These are phyloP conservation scores for Trogon surrucura DNA, from an alignment of 2,113 vertebrate species.

Conservation along the genomic window DNA sequence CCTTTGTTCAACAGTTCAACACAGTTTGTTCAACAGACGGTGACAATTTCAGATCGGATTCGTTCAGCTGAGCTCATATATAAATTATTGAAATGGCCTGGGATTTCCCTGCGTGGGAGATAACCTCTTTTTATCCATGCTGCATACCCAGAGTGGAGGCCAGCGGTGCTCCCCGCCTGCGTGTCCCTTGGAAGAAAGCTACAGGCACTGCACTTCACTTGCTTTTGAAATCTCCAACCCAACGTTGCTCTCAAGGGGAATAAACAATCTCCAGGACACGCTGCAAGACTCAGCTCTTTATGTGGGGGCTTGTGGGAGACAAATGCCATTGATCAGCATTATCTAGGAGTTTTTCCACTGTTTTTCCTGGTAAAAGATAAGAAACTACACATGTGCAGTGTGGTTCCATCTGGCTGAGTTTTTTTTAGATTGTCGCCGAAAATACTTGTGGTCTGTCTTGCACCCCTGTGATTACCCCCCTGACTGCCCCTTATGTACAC, in stretches of 20 bases:
- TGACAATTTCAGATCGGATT: conserved; percentile 30
- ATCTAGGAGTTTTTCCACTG: background rate
- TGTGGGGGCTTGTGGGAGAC: background rate
- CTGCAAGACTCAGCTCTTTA: background rate
- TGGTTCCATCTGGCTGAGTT: background rate
- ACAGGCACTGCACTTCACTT: background rate
- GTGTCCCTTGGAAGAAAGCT: background rate
- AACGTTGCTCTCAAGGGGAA: background rate
- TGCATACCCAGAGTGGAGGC: background rate
- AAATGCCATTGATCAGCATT: background rate
- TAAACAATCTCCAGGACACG: background rate
- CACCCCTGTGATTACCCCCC: background rate
- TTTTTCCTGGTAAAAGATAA: background rate
- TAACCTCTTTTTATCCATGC: background rate
- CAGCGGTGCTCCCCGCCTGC: background rate
- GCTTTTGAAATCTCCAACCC: background rate
- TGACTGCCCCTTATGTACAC: background rate
- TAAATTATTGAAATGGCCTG: conserved; percentile 38
- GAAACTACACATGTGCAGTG: background rate
- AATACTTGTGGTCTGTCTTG: background rate
- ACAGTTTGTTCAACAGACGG: conserved; percentile 66
- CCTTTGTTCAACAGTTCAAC: conserved; percentile 60
- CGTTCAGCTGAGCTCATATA: conserved; percentile 52
- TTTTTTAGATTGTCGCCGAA: background rate
- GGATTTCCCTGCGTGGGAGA: conserved; percentile 55